Evolutionary conservation across 1,140 invertebrate genomes (phyloP), one percentile per base, ranked within the genome.

Genomic region (Acromyrmex echinatior): DNA sequence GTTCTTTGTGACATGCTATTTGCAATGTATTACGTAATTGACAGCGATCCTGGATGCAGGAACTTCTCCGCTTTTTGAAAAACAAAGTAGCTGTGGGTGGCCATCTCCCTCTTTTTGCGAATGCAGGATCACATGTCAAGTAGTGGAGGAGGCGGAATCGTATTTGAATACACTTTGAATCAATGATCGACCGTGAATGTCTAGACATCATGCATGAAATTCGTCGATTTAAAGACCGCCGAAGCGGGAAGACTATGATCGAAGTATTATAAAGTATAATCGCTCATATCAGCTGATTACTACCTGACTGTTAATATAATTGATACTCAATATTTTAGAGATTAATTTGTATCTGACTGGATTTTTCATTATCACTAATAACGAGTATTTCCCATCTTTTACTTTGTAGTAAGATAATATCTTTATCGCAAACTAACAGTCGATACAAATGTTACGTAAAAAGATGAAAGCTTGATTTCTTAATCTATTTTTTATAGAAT

Each of bases 21-120:
- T 60, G 77, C 31, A 90, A 89, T 88, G 78, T 88, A 91, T 91
- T 91, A 91, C 88, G 90, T 91, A 91, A 91, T 91, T 89, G 90
- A 68, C 62, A 31, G 25, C 25, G 60, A 60, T 87, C 51, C 39
- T 53, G 60, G 35, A 25, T 7, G 68, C 25, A 25, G 53, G 39
- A 60, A 4, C 56, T 78, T 60, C 65, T 39, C 70, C 28, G 53
- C 63, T 88, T 91, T 80, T 91, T 90, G 76, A 68, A 89, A 91
- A 71, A 39, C 90, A 91, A 91, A 91, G 25, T 62, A 90, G 82
- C 77, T 35, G 87, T 89, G 85, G 90, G 90, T 91, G 90, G 79
- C 49, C 74, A 53, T 51, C 70, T 80, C 45, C 86, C 35, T 39
- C 35, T 71, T 87, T 60, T 88, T 88, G 53, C 39, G 88, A 89